These are phyloP conservation scores for Clavelina lepadiformis DNA, from an alignment of 23 tunicate species.

Conservation along the genomic window DNA sequence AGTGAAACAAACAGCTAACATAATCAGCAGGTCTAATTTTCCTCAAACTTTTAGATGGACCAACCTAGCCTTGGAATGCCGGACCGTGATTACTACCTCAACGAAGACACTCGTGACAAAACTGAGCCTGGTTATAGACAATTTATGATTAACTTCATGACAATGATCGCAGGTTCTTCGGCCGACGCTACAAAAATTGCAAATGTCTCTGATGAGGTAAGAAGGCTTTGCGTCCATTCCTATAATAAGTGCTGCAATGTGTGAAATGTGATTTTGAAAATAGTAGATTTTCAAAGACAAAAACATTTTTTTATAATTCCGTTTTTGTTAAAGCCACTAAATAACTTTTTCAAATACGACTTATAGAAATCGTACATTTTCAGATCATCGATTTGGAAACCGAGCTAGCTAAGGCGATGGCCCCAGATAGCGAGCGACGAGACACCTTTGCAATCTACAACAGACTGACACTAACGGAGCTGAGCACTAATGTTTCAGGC, in stretches of 20 bases:
- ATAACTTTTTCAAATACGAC: too few species aligned
- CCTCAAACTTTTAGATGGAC: too few species aligned
- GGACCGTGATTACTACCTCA: constrained; percentile 78
- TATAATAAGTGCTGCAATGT: too few species aligned
- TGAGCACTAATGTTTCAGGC: constrained; percentile 7
- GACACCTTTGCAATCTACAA: constrained; percentile 62
- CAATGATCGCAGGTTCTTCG: constrained; percentile 11
- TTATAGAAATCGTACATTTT: too few species aligned
- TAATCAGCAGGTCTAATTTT: too few species aligned
- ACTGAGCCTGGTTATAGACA: constrained; percentile 52
- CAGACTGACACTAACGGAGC: constrained; percentile 38
- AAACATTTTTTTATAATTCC: too few species aligned
- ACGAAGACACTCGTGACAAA: constrained; percentile 18
- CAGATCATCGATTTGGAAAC: constrained; percentile 75
- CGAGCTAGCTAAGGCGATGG: constrained; percentile 48
- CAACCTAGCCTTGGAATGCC: constrained; percentile 88
- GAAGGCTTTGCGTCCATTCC: too few species aligned
- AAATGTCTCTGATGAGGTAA: constrained; percentile 39
- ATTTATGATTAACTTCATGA: constrained; percentile 54
- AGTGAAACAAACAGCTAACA: too few species aligned
- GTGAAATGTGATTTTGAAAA: too few species aligned
- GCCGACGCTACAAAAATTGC: constrained; percentile 21
- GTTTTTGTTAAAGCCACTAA: too few species aligned
- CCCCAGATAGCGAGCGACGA: constrained; percentile 50
- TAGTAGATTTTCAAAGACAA: too few species aligned